phyloP scores from a whole-genome alignment of 2,797 vertebrate species.

The Diplodus sargus region DNA sequence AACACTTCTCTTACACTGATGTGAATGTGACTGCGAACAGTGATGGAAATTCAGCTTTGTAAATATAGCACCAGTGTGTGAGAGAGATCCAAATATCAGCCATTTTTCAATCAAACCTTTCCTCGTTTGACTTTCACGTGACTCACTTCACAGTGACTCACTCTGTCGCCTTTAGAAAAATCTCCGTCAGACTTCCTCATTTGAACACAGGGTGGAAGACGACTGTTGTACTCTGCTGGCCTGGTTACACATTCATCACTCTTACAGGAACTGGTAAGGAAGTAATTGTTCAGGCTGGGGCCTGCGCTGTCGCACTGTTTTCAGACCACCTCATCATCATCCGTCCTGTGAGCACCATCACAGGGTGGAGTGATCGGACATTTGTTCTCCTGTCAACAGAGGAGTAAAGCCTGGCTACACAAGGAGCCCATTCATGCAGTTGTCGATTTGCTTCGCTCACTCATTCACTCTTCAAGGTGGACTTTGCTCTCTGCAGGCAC shows the following conservation, averaged over 20 bases:
- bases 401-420: conserved; percentile 67
- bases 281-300: conserved; percentile 56
- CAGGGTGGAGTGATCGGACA: conserved; percentile 56
- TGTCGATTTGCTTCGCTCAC: conserved; percentile 59
- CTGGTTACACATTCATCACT: conserved; percentile 64
- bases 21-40: conserved; percentile 45
- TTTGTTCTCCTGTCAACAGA: conserved; percentile 72
- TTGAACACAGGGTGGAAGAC: conserved; percentile 24
- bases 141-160: conserved; percentile 45
- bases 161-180: conserved; percentile 29
- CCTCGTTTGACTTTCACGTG: conserved; percentile 35
- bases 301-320: conserved; percentile 31
- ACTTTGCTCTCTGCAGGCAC: conserved; percentile 77
- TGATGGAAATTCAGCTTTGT: conserved; percentile 49
- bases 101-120: conserved; percentile 18
- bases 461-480: conserved; percentile 72
- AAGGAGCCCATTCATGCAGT: conserved; percentile 79
- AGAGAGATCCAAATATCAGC: background rate
- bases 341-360: conserved; percentile 58
- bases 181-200: conserved; percentile 37
- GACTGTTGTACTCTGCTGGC: conserved; percentile 2
- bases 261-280: conserved; percentile 54
- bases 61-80: conserved; percentile 67
- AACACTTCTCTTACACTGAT: conserved; percentile 30
- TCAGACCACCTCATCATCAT: conserved; percentile 59